A percentile compares a stretch with the other conserved stretches of the same genome.
phyloP scores from a whole-genome alignment of 2,888 invertebrate species.

The Drosophila ezoana region DNA sequence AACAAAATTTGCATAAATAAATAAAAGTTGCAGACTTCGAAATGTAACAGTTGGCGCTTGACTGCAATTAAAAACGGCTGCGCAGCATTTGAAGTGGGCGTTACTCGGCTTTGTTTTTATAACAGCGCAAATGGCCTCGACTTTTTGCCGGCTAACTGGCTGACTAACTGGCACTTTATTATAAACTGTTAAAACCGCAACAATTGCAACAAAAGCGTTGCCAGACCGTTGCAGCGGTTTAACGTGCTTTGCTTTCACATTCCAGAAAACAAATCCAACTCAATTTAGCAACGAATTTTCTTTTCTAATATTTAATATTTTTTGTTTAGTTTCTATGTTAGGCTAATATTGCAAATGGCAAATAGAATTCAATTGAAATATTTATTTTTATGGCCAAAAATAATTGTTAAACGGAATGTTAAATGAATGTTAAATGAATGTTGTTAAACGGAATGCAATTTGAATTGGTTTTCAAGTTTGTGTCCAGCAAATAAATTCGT shows the following conservation, averaged over 20 bases:
- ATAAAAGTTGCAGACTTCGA: conserved; percentile 70
- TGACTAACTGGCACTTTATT: conserved; percentile 64
- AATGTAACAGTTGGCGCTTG: conserved; percentile 73
- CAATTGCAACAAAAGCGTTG: conserved; percentile 29
- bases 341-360: too few relatives aligned
- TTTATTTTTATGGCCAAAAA: conserved; percentile 15
- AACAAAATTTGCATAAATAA: conserved; percentile 75
- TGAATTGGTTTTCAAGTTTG: too few relatives aligned
- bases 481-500: too few relatives aligned
- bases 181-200: conserved; percentile 71
- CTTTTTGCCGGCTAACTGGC: conserved; percentile 34
- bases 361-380: not conserved
- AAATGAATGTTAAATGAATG: too few relatives aligned
- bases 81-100: conserved; percentile 32
- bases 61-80: conserved; percentile 71
- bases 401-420: not conserved
- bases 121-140: conserved; percentile 10
- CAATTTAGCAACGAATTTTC: not conserved
- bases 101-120: conserved; percentile 29
- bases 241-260: not conserved
- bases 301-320: too few relatives aligned
- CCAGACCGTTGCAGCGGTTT: not conserved
- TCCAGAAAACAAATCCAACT: not conserved
- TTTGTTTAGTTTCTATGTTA: too few relatives aligned
- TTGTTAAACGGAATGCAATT: not conserved